Percentiles rank a stretch among this genome's conserved stretches.
These are phyloP conservation scores for Eupithecia tripunctaria DNA, from an alignment of 2,888 invertebrate genomes.

Conservation along the genomic window DNA sequence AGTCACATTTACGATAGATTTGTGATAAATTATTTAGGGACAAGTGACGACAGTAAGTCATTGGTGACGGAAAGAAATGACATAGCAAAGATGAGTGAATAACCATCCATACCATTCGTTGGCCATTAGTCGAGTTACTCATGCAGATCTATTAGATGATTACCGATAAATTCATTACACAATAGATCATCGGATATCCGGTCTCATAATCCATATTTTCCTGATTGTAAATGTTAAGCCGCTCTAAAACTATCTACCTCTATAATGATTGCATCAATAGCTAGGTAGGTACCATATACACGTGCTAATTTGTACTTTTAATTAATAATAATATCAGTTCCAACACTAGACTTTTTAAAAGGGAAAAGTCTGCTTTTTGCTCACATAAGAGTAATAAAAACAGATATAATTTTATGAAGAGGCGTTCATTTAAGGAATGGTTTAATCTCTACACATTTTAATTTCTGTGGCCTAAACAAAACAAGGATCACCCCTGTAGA, in stretches of 20 bases:
- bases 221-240: not conserved
- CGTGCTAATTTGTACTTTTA: too few species aligned
- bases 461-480: too few species aligned
- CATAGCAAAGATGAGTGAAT: not conserved
- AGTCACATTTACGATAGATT: not conserved
- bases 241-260: not conserved
- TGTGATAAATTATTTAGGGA: not conserved
- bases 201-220: conserved; percentile 3
- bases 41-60: not conserved
- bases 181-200: conserved; percentile 18
- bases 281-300: not conserved
- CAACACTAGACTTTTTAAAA: too few species aligned
- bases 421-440: too few species aligned
- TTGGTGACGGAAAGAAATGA: not conserved
- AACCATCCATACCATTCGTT: not conserved
- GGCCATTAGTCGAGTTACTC: not conserved
- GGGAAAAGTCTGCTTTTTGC: too few species aligned
- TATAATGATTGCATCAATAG: not conserved
- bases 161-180: not conserved
- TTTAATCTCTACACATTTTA: too few species aligned
- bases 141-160: not conserved
- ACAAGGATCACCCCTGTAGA: too few species aligned
- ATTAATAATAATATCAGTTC: too few species aligned
- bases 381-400: too few species aligned
- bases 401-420: too few species aligned